Percentiles rank a stretch among this genome's conserved stretches.
These are phyloP conservation scores for Eleutherodactylus coqui DNA, from an alignment of 2,797 vertebrate genomes.

Conservation along the genomic window DNA sequence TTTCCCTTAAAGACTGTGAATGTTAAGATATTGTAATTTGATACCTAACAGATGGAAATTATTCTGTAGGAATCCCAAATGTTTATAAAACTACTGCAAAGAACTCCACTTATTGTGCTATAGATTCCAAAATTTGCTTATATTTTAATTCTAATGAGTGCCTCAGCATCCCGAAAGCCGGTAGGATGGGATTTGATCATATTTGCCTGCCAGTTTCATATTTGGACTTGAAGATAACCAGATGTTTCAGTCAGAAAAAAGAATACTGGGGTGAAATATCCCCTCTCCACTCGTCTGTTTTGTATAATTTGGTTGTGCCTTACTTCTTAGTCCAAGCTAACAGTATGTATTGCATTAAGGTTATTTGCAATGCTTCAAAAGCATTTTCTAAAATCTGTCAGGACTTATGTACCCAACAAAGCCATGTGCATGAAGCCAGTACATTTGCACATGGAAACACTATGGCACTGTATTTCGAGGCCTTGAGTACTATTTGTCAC, in stretches of 20 bases:
- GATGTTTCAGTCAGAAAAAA: conserved; percentile 45
- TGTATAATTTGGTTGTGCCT: background rate
- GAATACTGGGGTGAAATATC: conserved; percentile 32
- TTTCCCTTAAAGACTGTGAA: conserved; percentile 41
- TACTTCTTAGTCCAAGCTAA: background rate
- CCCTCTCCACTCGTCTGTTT: conserved; percentile 22
- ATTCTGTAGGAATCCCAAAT: conserved; percentile 54
- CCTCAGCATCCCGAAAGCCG: conserved; percentile 43
- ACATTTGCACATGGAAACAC: no score
- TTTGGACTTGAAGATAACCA: conserved; percentile 40
- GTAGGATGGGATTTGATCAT: conserved; percentile 44
- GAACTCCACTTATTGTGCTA: conserved; percentile 38
- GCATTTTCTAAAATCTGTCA: no score
- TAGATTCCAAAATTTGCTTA: conserved; percentile 48
- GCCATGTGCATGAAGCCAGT: no score
- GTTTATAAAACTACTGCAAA: conserved; percentile 50
- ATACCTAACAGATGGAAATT: conserved; percentile 56
- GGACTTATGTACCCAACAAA: no score
- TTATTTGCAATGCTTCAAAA: no score
- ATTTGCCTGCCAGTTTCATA: conserved; percentile 42
- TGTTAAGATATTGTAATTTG: conserved; percentile 46
- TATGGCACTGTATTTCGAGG: no score
- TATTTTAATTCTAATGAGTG: conserved; percentile 58
- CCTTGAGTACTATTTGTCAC: no score
- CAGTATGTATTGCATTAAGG: no score